Evolutionary conservation across 2,888 invertebrate species (phyloP), one percentile per base, ranked within the genome.

Genomic region (Venustoraphidia nigricollis): DNA sequence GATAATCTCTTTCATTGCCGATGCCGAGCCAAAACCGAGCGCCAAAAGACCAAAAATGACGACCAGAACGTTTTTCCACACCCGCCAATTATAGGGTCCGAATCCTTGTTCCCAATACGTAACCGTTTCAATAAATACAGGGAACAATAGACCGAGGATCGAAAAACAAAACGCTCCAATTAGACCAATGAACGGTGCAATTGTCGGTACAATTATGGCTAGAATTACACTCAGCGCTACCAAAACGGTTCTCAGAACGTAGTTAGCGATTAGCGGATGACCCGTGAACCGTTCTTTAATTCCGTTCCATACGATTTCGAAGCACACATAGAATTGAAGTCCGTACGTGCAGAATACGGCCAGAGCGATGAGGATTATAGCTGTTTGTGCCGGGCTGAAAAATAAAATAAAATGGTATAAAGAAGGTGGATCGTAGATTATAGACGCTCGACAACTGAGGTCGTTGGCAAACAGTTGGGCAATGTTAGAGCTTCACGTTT

Each of bases 271-370:
- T 14, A 72, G 65, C 8, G 81, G 80, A 44, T 77, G 75, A 59
- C 81, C 81, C 34, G 74, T 73, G 64, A 79, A 83, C 54, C 72
- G 76, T 1, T 85, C 79, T 61, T 89, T 84, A 46, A 95, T 71
- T 46, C 73, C 73, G 58, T 83, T 86, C 91, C 93, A 94, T 53
- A 83, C 82, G 55, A 97, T 92, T 60, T 90, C 89, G 49, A 95
- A 75, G 64, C 95, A 94, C 11, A 98, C 96, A 69, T 87, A 97
- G 69, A 96, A 94, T 69, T 97, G 96, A 11, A 98, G 78, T 8
- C 92, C 93, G 63, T 94, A 97, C 0, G 95, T 92, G 66, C 93
- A 86, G 67, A 87, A 93, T 1, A 98, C 91, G 9, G 94, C 91
- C 42, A 92, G 63, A 3, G 83, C 88, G 60, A 96, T 92, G 51